Conservation (phyloP, 2,888 invertebrate species). For the Papilio elwesi region DNA sequence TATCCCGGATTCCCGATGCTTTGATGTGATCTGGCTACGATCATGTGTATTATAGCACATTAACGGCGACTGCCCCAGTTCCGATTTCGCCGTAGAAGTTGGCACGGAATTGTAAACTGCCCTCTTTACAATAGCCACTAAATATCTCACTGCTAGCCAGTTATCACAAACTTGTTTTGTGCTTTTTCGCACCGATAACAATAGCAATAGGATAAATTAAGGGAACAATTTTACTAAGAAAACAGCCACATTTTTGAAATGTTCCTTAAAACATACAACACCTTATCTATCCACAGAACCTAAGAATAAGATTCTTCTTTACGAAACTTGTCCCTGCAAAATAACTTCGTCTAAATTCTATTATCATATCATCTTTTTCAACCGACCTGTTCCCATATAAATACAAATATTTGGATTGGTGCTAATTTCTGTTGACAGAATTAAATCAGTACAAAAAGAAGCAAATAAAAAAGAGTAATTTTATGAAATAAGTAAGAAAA, state of each 20-base stretch:
- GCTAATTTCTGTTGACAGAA: too few species aligned
- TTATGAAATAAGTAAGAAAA: too few species aligned
- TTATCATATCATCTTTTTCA: too few species aligned
- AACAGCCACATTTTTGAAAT: neutral
- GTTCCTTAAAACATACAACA: too few species aligned
- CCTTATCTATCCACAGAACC: too few species aligned
- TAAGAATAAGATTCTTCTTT: too few species aligned
- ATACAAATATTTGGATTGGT: too few species aligned
- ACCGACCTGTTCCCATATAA: too few species aligned
- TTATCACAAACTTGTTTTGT: constrained; percentile 16
- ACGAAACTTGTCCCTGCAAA: too few species aligned
- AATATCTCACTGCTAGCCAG: constrained; percentile 54
- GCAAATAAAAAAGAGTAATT: too few species aligned
- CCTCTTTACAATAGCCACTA: constrained; percentile 77
- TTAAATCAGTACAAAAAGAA: too few species aligned
- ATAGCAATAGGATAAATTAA: neutral
- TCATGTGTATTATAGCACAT: constrained; percentile 70
- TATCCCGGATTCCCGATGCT: constrained; percentile 61
- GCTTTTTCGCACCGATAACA: constrained; percentile 49
- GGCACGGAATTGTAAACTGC: constrained; percentile 83
- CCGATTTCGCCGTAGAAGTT: constrained; percentile 75
- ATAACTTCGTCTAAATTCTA: too few species aligned
- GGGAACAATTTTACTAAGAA: neutral
- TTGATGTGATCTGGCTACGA: constrained; percentile 81
- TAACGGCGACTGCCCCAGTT: constrained; percentile 79